These are phyloP conservation scores for Delphinus delphis DNA, from an alignment of 2,113 vertebrate species.

Conservation along the genomic window DNA sequence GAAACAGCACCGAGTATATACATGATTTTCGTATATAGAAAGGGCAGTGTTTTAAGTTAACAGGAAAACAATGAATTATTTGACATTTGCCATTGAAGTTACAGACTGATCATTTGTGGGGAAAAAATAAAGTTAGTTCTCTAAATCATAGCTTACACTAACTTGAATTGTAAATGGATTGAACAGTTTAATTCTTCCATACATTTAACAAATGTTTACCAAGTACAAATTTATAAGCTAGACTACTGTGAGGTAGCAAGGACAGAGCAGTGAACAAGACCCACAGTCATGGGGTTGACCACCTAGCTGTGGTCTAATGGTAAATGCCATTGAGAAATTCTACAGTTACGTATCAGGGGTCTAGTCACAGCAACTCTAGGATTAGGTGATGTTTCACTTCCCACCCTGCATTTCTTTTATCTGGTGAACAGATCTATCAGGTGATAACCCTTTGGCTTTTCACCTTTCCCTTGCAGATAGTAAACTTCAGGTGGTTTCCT, in stretches of 20 bases:
- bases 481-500: background rate
- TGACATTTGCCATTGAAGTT: background rate
- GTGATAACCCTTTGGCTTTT: background rate
- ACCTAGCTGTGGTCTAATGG: background rate
- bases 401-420: background rate
- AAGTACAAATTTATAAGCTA: background rate
- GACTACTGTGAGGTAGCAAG: background rate
- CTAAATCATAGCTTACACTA: background rate
- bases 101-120: background rate
- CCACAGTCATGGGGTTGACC: background rate
- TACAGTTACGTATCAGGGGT: background rate
- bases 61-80: background rate
- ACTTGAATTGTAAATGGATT: background rate
- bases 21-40: background rate
- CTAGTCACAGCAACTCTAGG: background rate
- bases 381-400: background rate
- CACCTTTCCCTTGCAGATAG: background rate
- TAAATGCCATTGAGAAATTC: background rate
- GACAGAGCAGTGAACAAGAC: background rate
- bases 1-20: background rate
- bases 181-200: background rate
- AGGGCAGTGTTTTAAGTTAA: background rate
- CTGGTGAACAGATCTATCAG: background rate
- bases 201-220: slow-evolving; percentile 14
- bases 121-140: background rate